Conservation (phyloP, 2,888 invertebrate species). For the Ormyrus nitidulus region DNA sequence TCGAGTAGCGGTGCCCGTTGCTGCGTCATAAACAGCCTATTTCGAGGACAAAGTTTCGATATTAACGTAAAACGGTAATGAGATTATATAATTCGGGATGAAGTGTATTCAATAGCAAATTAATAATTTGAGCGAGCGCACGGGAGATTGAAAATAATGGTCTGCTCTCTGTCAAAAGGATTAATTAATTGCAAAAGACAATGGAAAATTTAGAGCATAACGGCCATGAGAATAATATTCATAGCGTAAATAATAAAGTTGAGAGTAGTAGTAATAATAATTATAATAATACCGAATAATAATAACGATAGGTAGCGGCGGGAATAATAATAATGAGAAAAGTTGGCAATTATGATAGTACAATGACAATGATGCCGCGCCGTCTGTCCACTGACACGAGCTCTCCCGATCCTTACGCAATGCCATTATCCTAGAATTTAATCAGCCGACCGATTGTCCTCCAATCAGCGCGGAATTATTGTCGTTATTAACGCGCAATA, state of each 20-base stretch:
- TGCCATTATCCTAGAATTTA: slow-evolving; percentile 56
- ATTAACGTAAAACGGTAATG: slow-evolving; percentile 33
- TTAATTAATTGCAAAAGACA: slow-evolving; percentile 51
- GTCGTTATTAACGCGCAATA: slow-evolving; percentile 47
- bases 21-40: slow-evolving; percentile 5
- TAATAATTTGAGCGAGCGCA: slow-evolving; percentile 38
- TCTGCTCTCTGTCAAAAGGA: slow-evolving; percentile 35
- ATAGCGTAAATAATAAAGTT: slow-evolving; percentile 42
- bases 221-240: slow-evolving; percentile 47
- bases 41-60: slow-evolving; percentile 19
- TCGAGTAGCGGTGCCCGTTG: neutral
- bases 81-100: slow-evolving; percentile 39
- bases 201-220: slow-evolving; percentile 50
- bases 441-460: slow-evolving; percentile 51
- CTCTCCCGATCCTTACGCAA: slow-evolving; percentile 46
- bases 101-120: slow-evolving; percentile 36
- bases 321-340: slow-evolving; percentile 46
- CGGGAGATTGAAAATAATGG: slow-evolving; percentile 47
- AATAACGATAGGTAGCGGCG: neutral
- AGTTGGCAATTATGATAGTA: slow-evolving; percentile 45
- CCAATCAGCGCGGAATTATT: slow-evolving; percentile 53
- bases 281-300: slow-evolving; percentile 21
- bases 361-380: slow-evolving; percentile 29
- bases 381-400: neutral
- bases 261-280: slow-evolving; percentile 12